Evolutionary conservation across 92 coral and sea anemone genomes (phyloP).

Genomic region (Anthopleura xanthogrammica): DNA sequence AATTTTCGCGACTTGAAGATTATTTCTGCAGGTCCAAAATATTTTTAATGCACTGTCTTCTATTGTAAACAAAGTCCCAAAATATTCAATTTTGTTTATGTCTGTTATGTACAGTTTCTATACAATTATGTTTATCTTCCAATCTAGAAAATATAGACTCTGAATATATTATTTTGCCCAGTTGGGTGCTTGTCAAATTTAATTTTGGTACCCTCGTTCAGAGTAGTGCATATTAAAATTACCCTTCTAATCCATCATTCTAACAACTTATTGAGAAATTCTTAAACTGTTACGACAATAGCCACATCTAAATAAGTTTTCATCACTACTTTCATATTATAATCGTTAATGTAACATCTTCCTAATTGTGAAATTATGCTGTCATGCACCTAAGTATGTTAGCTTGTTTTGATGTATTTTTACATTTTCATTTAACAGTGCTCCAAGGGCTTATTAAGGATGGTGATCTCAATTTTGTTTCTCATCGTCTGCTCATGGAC

Average conservation of each 20-base stretch:
- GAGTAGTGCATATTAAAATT: not conserved
- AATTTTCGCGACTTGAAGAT: not conserved
- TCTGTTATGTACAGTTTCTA: not conserved
- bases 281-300: not conserved
- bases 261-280: not conserved
- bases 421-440: not conserved
- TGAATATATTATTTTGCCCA: not conserved
- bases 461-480: not conserved
- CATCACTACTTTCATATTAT: too few species aligned
- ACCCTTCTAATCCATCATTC: not conserved
- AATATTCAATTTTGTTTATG: not conserved
- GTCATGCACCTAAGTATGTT: not conserved
- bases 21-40: too few species aligned
- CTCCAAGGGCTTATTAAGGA: not conserved
- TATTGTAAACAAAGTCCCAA: not conserved
- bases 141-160: not conserved
- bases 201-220: not conserved
- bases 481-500: not conserved
- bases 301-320: too few species aligned
- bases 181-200: not conserved
- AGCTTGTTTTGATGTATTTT: not conserved
- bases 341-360: not conserved
- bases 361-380: not conserved
- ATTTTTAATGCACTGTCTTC: not conserved
- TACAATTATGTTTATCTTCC: not conserved